These are phyloP conservation scores for Ornithoptera alexandrae DNA, from an alignment of 2,888 invertebrate species.

Conservation along the genomic window DNA sequence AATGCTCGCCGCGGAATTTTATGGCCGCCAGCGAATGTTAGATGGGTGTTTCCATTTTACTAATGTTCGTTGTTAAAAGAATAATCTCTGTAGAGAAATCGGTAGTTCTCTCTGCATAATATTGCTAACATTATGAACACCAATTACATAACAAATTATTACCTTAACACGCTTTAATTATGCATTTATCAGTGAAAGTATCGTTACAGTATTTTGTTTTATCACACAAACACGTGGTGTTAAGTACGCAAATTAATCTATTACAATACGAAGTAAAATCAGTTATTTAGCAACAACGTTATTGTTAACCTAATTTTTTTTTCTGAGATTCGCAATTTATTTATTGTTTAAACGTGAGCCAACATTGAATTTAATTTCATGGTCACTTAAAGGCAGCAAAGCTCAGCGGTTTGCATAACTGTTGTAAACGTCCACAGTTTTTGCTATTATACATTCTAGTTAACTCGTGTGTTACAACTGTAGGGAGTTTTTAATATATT, in stretches of 20 bases:
- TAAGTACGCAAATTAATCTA: not conserved
- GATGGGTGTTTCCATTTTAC: slow-evolving; percentile 14
- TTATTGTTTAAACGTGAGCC: slow-evolving; percentile 25
- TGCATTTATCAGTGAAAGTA: too few relatives aligned
- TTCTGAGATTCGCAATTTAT: slow-evolving; percentile 6
- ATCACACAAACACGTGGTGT: too few relatives aligned
- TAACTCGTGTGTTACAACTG: slow-evolving; percentile 9
- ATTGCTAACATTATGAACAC: too few relatives aligned
- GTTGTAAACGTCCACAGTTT: slow-evolving; percentile 19
- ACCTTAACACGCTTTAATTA: too few relatives aligned
- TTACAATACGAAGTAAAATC: slow-evolving; percentile 3
- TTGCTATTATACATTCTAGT: slow-evolving; percentile 6
- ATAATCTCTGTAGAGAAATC: too few relatives aligned
- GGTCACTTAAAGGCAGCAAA: slow-evolving; percentile 48
- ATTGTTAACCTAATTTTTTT: slow-evolving; percentile 25
- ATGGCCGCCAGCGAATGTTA: slow-evolving; percentile 26
- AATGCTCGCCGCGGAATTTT: slow-evolving; percentile 21
- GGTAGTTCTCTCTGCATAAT: too few relatives aligned
- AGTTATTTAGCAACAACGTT: slow-evolving; percentile 10
- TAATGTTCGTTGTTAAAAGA: not conserved
- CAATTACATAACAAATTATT: too few relatives aligned
- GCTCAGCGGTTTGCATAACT: slow-evolving; percentile 23
- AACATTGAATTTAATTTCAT: slow-evolving; percentile 60
- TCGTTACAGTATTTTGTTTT: too few relatives aligned
- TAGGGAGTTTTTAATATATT: slow-evolving; percentile 2